Base-by-base conservation (phyloP, 2,113 vertebrate species). In the Otus sunia region DNA sequence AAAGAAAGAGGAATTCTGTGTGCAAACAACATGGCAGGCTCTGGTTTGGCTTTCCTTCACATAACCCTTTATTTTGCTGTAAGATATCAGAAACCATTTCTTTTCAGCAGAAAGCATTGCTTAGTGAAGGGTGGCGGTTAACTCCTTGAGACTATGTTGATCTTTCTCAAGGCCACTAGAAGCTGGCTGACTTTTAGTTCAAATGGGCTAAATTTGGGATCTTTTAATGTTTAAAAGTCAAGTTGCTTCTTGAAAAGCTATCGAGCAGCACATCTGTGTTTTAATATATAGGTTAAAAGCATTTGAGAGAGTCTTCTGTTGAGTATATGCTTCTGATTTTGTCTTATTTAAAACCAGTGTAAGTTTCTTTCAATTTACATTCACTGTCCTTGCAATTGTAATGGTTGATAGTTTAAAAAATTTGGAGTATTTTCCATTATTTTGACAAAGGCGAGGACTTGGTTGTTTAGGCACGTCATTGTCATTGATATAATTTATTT, bases 231-330 rank as follows among this genome's bases (percentile, higher is more conserved):
- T 64, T 50, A 29, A 41, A 37, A 93, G 30, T 82, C 62, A 82
- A 47, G 16, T 59, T 92, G 32, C 23, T 56, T 50, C 59, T 93
- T 90, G 67, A 64, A 90, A 79, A 88, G 13, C 41, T 86, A 21
- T 37, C 68, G 62, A 88, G 87, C 83, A 56, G 88, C 92, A 68
- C 39, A 17, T 92, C 90, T 94, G 10, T 96, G 20, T 97, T 96
- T 95, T 96, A 88, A 80, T 66, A 52, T 15, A 11, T 71, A 88
- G 94, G 60, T 96, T 78, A 69, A 94, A 84, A 94, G 82, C 67
- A 34, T 85, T 63, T 92, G 67, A 94, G 89, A 68, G n/a, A 86
- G 66, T 60, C 67, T 94, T 34, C 72, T 91, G 72, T 78, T 77
- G 79, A 83, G 45, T 64, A 25, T 26, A 6, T 73, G 22, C 50